Evolutionary conservation across 2,888 invertebrate genomes (phyloP).

Genomic region (Drosophila picticornis): DNA sequence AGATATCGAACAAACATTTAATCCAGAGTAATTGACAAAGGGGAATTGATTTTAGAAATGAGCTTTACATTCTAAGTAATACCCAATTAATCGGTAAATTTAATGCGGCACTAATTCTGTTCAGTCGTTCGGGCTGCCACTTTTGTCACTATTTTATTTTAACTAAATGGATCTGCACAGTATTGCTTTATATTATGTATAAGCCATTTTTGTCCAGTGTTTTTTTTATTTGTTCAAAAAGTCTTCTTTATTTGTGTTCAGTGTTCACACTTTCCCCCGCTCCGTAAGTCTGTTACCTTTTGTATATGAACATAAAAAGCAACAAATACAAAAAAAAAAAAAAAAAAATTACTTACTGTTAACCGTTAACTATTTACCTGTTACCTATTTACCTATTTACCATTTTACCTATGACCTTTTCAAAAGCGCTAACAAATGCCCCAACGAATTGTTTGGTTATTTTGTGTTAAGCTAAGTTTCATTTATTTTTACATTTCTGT

Average conservation of each 20-base stretch:
- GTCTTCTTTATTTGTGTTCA: conserved; percentile 83
- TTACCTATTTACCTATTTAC: conserved; percentile 56
- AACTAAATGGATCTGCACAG: conserved; percentile 44
- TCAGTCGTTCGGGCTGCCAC: conserved; percentile 24
- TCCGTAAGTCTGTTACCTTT: conserved; percentile 71
- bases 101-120: neutral
- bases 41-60: neutral
- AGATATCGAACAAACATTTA: neutral
- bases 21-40: neutral
- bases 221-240: conserved; percentile 49
- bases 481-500: conserved; percentile 51
- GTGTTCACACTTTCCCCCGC: conserved; percentile 80
- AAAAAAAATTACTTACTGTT: conserved; percentile 57
- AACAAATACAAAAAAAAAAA: conserved; percentile 14
- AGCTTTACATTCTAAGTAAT: neutral
- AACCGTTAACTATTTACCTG: conserved; percentile 70
- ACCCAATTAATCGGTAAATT: neutral
- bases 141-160: conserved; percentile 15
- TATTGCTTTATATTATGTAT: conserved; percentile 66
- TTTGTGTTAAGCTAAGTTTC: conserved; percentile 58
- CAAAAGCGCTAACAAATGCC: conserved; percentile 51
- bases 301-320: conserved; percentile 25
- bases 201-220: conserved; percentile 65
- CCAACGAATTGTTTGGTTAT: conserved; percentile 42
- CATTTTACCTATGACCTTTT: conserved; percentile 51